Percentiles rank a stretch among this genome's conserved stretches.
Evolutionary conservation across 2,888 invertebrate species (phyloP).

Genomic region (Tribolium freemani): DNA sequence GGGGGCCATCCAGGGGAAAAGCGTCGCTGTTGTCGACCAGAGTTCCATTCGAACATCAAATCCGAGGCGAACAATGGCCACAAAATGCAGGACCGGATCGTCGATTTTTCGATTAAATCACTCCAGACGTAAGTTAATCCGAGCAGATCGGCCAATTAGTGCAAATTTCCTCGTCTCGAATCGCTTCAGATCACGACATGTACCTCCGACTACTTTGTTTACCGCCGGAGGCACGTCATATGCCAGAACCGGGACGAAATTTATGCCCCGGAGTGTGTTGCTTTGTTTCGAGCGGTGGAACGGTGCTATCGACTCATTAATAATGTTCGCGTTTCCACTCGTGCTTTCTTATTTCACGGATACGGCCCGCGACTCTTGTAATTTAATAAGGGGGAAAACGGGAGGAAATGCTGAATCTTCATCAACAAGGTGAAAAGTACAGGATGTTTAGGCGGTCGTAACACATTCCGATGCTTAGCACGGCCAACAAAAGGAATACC

Average conservation of each 20-base stretch:
- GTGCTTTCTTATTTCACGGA: not conserved
- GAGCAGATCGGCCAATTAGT: constrained; percentile 33
- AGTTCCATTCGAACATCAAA: constrained; percentile 13
- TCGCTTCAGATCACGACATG: constrained; percentile 42
- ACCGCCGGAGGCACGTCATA: constrained; percentile 21
- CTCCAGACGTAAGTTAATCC: constrained; percentile 27
- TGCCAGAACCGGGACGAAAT: constrained; percentile 12
- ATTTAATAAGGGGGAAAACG: not conserved
- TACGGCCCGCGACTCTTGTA: not conserved
- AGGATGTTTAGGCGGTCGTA: not conserved
- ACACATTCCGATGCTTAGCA: not conserved
- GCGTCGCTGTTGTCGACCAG: constrained; percentile 18
- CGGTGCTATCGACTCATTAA: constrained; percentile 2
- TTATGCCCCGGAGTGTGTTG: constrained; percentile 3
- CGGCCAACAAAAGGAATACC: not conserved
- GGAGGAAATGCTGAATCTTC: not conserved
- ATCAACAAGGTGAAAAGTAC: not conserved
- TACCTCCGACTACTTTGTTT: constrained; percentile 42
- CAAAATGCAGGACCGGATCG: not conserved
- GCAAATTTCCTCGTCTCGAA: constrained; percentile 40
- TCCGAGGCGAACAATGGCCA: constrained; percentile 22
- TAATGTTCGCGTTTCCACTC: not conserved
- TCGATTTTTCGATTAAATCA: not conserved
- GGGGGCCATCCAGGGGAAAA: constrained; percentile 5
- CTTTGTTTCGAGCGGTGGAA: constrained; percentile 4